Evolutionary conservation across 2,113 vertebrate species (phyloP).

Genomic region (Cricetomys ansorgei): DNA sequence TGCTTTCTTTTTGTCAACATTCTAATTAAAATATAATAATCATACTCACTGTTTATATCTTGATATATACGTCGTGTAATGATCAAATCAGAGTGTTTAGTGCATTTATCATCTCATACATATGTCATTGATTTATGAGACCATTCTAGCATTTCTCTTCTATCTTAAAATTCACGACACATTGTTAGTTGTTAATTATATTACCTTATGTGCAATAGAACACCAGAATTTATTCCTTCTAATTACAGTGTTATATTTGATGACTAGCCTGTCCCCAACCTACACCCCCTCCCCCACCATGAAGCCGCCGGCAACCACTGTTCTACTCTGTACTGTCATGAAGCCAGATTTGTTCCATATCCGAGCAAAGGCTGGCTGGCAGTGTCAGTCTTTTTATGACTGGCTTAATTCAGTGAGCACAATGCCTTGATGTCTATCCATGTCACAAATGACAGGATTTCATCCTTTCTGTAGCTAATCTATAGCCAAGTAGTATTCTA

Average conservation of each 20-base stretch:
- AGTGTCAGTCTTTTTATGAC: not conserved
- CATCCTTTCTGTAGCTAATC: not conserved
- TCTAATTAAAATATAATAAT: not conserved
- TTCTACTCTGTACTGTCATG: not conserved
- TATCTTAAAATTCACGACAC: no score
- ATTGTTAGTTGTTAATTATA: not conserved
- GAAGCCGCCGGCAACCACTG: no score
- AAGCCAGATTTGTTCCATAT: not conserved
- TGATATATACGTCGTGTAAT: no score
- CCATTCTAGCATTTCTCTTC: not conserved
- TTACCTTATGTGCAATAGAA: not conserved
- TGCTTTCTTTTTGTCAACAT: not conserved
- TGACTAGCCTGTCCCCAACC: no score
- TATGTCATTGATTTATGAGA: not conserved
- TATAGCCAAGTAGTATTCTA: not conserved
- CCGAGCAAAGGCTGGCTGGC: not conserved
- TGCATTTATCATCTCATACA: no score
- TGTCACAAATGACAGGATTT: not conserved
- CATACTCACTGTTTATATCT: not conserved
- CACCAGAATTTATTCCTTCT: not conserved
- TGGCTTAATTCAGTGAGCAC: not conserved
- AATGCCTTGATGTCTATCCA: not conserved
- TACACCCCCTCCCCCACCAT: fast-evolving
- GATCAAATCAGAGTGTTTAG: no score
- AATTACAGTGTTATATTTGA: not conserved